phyloP scores from a whole-genome alignment of 2,888 invertebrate genomes.

The Pachymerium ferrugineum region DNA sequence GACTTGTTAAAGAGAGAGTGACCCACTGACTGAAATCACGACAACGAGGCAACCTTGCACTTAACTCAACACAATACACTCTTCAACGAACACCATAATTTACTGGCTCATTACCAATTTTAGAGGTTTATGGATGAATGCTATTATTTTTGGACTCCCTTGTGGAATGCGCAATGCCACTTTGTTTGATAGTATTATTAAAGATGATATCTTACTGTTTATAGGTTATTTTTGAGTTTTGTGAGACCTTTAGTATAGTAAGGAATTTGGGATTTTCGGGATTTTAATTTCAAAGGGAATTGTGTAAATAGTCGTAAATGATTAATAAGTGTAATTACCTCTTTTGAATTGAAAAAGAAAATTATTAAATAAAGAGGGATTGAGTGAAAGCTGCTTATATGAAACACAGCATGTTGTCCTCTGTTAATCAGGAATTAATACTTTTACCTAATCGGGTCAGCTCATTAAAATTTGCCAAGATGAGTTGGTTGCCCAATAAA shows the following conservation, averaged over 20 bases:
- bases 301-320: background rate
- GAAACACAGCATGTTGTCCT: background rate
- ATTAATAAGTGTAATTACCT: background rate
- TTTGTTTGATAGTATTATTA: too few species aligned
- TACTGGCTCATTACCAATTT: slow-evolving; percentile 18
- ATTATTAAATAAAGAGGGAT: background rate
- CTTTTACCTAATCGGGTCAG: background rate
- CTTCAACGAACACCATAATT: slow-evolving; percentile 1
- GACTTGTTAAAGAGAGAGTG: background rate
- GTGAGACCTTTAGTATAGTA: too few species aligned
- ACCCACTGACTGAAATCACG: background rate
- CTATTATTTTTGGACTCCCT: slow-evolving; percentile 5
- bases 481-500: background rate
- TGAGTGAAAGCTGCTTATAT: background rate
- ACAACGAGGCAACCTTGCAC: background rate
- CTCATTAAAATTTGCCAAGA: slow-evolving; percentile 1
- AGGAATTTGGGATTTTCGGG: too few species aligned
- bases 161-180: background rate
- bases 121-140: slow-evolving; percentile 11
- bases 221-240: background rate
- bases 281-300: too few species aligned
- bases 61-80: background rate
- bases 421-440: background rate
- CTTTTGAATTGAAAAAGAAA: background rate
- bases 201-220: background rate